Percentiles rank a stretch among this genome's conserved stretches.
Evolutionary conservation across 2,888 invertebrate genomes (phyloP).

Genomic region (Microchrysa polita): DNA sequence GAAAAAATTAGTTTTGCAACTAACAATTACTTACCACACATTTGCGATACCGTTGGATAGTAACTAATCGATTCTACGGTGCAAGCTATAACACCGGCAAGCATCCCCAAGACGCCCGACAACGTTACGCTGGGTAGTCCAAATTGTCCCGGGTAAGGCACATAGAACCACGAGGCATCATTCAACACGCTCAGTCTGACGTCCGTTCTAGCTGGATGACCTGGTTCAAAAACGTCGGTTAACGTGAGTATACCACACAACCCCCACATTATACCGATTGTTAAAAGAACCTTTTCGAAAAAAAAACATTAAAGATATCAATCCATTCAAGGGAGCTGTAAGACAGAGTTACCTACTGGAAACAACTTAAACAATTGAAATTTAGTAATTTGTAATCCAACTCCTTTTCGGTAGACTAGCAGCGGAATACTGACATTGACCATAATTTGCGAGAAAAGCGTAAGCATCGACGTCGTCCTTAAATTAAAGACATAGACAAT

Average conservation of each 20-base stretch:
- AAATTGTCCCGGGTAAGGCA: constrained; percentile 88
- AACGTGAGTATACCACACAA: constrained; percentile 76
- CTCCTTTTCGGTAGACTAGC: constrained; percentile 68
- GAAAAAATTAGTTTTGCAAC: not conserved
- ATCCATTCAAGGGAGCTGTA: not conserved
- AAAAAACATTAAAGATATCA: not conserved
- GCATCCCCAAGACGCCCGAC: constrained; percentile 77
- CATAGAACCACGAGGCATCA: constrained; percentile 81
- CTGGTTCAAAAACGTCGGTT: constrained; percentile 70
- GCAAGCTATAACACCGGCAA: constrained; percentile 81
- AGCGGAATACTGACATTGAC: constrained; percentile 72
- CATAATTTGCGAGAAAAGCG: constrained; percentile 83
- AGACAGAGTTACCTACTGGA: constrained; percentile 69
- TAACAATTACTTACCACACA: constrained; percentile 70
- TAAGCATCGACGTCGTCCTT: constrained; percentile 75
- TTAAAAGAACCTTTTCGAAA: constrained; percentile 72
- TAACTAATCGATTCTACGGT: constrained; percentile 87
- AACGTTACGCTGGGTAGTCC: constrained; percentile 77
- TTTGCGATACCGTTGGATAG: constrained; percentile 88
- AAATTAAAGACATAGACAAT: not conserved
- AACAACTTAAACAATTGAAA: constrained; percentile 82
- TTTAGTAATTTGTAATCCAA: constrained; percentile 69
- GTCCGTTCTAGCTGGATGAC: constrained; percentile 79
- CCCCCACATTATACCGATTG: constrained; percentile 81
- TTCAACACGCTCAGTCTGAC: constrained; percentile 74